phyloP scores from a whole-genome alignment of 2,113 vertebrate species.

The Pterocles orientalis region DNA sequence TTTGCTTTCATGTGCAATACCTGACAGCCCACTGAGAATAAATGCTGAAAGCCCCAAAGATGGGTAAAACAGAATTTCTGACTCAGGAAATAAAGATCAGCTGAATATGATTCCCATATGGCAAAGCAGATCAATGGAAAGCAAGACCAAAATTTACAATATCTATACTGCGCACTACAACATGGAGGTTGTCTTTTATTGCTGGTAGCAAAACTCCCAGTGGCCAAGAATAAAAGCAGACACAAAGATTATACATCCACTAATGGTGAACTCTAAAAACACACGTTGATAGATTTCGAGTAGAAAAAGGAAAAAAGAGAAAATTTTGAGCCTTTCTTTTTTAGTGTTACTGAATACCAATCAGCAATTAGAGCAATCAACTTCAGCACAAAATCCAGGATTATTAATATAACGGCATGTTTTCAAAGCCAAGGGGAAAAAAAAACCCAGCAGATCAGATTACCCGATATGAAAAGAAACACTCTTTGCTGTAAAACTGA shows the following conservation, averaged over 20 bases:
- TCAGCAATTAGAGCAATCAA: slow-evolving; percentile 52
- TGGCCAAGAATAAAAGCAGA: slow-evolving; percentile 67
- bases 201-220: slow-evolving; percentile 76
- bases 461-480: slow-evolving; percentile 62
- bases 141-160: slow-evolving; percentile 81
- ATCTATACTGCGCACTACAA: slow-evolving; percentile 74
- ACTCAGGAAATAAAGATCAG: slow-evolving; percentile 86
- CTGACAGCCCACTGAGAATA: slow-evolving; percentile 76
- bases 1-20: slow-evolving; percentile 81
- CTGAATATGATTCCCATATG: slow-evolving; percentile 81
- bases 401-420: slow-evolving; percentile 59
- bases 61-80: slow-evolving; percentile 84
- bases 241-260: slow-evolving; percentile 60
- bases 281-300: slow-evolving; percentile 39
- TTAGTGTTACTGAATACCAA: slow-evolving; percentile 44
- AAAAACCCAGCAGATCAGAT: slow-evolving; percentile 13
- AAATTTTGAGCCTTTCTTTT: slow-evolving; percentile 15
- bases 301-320: slow-evolving; percentile 22
- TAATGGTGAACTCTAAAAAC: slow-evolving; percentile 65
- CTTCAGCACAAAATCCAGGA: slow-evolving; percentile 9
- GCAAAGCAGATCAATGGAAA: slow-evolving; percentile 82
- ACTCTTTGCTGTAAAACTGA: slow-evolving; percentile 50
- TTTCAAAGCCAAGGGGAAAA: slow-evolving; percentile 38
- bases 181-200: slow-evolving; percentile 76
- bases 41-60: slow-evolving; percentile 79